Percentiles rank a stretch among this genome's conserved stretches.
phyloP scores from a whole-genome alignment of 1,140 invertebrate species.

The Belonocnema kinseyi region DNA sequence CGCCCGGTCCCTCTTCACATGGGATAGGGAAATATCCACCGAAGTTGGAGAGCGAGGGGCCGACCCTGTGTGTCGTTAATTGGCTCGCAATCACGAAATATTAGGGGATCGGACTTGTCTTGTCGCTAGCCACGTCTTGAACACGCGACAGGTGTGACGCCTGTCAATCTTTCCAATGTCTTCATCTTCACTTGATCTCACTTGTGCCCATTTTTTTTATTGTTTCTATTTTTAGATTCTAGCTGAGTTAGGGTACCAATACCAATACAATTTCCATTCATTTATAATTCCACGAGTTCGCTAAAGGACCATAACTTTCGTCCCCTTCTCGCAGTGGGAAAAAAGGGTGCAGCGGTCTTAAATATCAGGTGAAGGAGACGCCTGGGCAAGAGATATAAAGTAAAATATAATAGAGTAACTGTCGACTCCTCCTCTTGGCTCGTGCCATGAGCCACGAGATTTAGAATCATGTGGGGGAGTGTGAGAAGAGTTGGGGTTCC shows the following conservation, averaged over 20 bases:
- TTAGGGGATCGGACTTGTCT: background rate
- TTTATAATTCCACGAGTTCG: background rate
- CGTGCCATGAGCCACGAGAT: constrained; percentile 61
- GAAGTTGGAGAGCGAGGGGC: constrained; percentile 44
- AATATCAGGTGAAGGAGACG: constrained; percentile 41
- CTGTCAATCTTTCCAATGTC: background rate
- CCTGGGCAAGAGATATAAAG: constrained; percentile 36
- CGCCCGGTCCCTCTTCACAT: background rate
- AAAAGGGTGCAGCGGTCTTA: constrained; percentile 32
- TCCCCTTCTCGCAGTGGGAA: background rate
- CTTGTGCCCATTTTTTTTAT: no score
- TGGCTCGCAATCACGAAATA: constrained; percentile 38
- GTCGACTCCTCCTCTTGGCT: constrained; percentile 46
- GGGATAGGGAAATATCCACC: constrained; percentile 40
- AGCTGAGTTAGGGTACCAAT: no score
- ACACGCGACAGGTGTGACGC: constrained; percentile 13
- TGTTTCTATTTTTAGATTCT: no score
- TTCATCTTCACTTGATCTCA: no score
- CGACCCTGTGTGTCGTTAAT: constrained; percentile 43
- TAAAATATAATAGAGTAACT: constrained; percentile 29
- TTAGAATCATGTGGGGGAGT: constrained; percentile 56
- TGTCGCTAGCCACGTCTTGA: constrained; percentile 22
- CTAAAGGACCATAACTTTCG: background rate
- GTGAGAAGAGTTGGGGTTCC: constrained; percentile 37
- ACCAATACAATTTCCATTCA: no score